A percentile compares a stretch with the other conserved stretches of the same genome.
phyloP scores from a whole-genome alignment of 1,140 invertebrate species.

The Reticulitermes speratus region DNA sequence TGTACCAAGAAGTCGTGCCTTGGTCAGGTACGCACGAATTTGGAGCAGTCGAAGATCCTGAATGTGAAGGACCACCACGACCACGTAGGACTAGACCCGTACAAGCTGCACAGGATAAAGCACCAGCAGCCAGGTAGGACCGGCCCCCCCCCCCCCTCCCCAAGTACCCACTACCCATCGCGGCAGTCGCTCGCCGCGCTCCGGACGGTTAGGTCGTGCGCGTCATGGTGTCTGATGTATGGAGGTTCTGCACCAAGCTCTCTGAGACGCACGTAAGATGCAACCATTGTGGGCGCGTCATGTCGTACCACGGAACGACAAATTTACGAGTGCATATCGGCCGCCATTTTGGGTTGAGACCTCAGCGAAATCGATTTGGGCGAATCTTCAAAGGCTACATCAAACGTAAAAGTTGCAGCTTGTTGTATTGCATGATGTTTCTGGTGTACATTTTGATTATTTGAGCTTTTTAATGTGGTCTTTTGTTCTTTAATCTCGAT shows the following conservation, averaged over 20 bases:
- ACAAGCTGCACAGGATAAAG: background rate
- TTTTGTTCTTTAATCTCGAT: background rate
- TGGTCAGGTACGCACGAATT: constrained; percentile 21
- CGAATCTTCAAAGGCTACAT: constrained; percentile 30
- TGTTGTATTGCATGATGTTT: background rate
- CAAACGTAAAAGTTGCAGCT: constrained; percentile 24
- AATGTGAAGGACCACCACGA: constrained; percentile 19
- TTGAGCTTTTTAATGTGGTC: background rate
- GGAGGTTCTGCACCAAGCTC: constrained; percentile 34
- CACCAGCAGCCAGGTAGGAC: background rate
- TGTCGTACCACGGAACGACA: constrained; percentile 36
- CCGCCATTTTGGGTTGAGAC: constrained; percentile 35
- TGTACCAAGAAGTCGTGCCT: constrained; percentile 26
- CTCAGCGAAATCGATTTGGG: constrained; percentile 21
- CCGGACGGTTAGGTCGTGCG: background rate
- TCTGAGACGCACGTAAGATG: constrained; percentile 33
- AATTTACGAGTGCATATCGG: constrained; percentile 36
- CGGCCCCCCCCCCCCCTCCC: background rate
- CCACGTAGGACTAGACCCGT: constrained; percentile 19
- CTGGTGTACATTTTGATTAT: background rate
- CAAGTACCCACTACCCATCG: background rate
- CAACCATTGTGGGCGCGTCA: constrained; percentile 35
- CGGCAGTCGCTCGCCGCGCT: too few species aligned
- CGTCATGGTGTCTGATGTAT: constrained; percentile 35
- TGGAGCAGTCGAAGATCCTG: background rate